Evolutionary conservation across 2,113 vertebrate genomes (phyloP).

Genomic region (Eretmodus cyanostictus): DNA sequence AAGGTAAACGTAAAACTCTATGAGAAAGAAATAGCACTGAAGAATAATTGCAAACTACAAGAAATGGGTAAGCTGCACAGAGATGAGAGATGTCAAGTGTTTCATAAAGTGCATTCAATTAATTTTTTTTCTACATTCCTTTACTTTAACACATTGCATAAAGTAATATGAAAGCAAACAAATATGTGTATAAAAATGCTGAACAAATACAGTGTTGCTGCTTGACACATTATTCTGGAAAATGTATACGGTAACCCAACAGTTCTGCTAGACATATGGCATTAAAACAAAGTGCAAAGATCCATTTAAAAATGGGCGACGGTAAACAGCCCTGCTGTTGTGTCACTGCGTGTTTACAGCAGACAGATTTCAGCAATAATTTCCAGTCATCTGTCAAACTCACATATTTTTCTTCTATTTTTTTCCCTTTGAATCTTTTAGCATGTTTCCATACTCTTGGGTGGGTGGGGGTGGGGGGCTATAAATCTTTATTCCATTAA

Average conservation of each 20-base stretch:
- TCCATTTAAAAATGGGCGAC: not conserved
- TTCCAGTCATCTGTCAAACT: not conserved
- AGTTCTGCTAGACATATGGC: not conserved
- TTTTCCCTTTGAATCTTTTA: not conserved
- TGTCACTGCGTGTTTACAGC: not conserved
- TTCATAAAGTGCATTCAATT: not conserved
- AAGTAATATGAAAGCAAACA: not conserved
- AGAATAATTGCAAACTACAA: not conserved
- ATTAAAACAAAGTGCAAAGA: not conserved
- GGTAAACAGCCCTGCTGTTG: not conserved
- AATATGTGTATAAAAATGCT: not conserved
- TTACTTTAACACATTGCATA: not conserved
- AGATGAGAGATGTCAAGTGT: not conserved
- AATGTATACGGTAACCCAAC: not conserved
- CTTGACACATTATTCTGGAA: not conserved
- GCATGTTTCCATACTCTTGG: not conserved
- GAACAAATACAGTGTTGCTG: not conserved
- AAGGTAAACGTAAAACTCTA: not conserved
- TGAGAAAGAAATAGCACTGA: not conserved
- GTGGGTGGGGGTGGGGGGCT: rapidly evolving
- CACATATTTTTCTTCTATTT: not conserved
- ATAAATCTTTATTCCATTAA: not conserved
- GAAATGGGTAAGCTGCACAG: not conserved
- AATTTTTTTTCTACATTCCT: not conserved
- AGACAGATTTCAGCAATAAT: not conserved